Conservation (phyloP, 2,888 invertebrate species). For the Dynastes grantii region DNA sequence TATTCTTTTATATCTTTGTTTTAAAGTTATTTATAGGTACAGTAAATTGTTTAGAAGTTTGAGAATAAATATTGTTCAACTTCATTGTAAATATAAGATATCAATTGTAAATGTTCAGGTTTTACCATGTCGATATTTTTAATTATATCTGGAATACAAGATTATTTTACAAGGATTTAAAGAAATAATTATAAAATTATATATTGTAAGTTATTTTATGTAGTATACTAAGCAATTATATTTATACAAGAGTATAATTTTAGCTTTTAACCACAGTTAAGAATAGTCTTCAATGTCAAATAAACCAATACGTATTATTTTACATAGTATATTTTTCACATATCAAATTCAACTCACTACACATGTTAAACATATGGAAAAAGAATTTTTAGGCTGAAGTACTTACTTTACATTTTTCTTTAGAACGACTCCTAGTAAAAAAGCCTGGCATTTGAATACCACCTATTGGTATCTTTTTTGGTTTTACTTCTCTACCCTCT, state of each 20-base stretch:
- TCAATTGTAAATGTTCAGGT: too few relatives aligned
- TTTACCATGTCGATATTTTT: too few relatives aligned
- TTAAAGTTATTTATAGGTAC: too few relatives aligned
- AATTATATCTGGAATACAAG: too few relatives aligned
- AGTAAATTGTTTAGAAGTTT: too few relatives aligned
- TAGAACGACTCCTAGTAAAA: constrained; percentile 84
- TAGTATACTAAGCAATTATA: neutral
- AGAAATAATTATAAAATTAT: too few relatives aligned
- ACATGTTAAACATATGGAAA: neutral
- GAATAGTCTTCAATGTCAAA: constrained; percentile 39
- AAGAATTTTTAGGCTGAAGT: constrained; percentile 7
- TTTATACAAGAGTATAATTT: constrained; percentile 2
- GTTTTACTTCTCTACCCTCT: constrained; percentile 83
- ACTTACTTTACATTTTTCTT: constrained; percentile 80
- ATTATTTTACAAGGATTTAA: too few relatives aligned
- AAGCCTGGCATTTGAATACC: constrained; percentile 92
- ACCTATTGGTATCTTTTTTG: constrained; percentile 88
- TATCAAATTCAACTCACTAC: constrained; percentile 9
- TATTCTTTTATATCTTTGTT: too few relatives aligned
- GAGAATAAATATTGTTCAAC: too few relatives aligned
- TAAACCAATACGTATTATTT: constrained; percentile 40
- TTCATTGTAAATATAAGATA: too few relatives aligned
- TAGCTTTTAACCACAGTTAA: constrained; percentile 32
- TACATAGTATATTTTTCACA: constrained; percentile 24
- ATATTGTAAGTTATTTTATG: too few relatives aligned